Percentiles rank a stretch among this genome's conserved stretches.
Evolutionary conservation across 2,797 vertebrate genomes (phyloP).

Genomic region (Philypnodon macrostomus): DNA sequence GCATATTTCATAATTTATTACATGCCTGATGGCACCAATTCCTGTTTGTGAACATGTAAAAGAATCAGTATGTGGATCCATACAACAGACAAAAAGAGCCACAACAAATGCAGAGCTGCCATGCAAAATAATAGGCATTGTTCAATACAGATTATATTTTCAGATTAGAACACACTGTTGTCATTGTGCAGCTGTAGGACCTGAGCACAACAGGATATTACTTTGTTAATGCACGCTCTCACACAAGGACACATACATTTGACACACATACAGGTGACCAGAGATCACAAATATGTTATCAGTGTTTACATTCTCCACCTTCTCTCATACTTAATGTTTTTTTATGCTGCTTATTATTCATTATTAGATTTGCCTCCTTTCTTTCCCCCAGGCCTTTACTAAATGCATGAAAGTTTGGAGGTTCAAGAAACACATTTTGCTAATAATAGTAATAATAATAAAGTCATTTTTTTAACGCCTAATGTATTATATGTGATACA

Average conservation of each 20-base stretch:
- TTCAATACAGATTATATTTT: conserved; percentile 48
- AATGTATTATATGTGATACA: no score
- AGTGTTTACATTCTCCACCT: no score
- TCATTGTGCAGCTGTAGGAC: no score
- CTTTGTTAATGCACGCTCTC: conserved; percentile 4
- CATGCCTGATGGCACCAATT: conserved; percentile 5
- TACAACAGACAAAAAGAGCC: conserved; percentile 6
- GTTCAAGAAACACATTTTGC: no score
- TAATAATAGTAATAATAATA: no score
- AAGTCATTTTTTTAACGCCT: no score
- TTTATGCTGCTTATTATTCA: no score
- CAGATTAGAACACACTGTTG: conserved; percentile 48
- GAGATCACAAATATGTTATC: conserved; percentile 44
- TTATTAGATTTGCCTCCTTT: no score
- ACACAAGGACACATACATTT: conserved; percentile 16
- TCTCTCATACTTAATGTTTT: no score
- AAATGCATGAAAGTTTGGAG: no score
- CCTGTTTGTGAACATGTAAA: conserved; percentile 25
- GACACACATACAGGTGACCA: conserved; percentile 14
- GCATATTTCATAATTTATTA: conserved; percentile 23
- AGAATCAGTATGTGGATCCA: conserved; percentile 9
- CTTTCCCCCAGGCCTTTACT: no score
- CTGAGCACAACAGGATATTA: conserved; percentile 64
- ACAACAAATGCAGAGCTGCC: conserved; percentile 20
- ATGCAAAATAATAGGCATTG: conserved; percentile 50